A percentile compares a stretch with the other conserved stretches of the same genome.
Evolutionary conservation across 2,113 vertebrate species (phyloP).

Genomic region (Oreocharis arfaki): DNA sequence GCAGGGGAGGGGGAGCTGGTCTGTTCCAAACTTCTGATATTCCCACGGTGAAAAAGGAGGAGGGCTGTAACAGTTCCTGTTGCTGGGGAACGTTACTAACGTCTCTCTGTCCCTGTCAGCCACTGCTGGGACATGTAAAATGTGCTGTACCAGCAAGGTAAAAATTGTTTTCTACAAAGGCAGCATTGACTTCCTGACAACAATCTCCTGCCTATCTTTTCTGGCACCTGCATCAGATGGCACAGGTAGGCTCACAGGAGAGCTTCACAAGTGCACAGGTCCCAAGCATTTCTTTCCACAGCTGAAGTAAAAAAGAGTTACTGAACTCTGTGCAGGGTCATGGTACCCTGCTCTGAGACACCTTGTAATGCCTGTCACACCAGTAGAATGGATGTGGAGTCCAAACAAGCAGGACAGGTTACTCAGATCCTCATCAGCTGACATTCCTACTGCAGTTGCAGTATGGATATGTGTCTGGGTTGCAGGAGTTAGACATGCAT

Average conservation of each 20-base stretch:
- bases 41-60: neutral
- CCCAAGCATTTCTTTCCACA: neutral
- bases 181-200: rapidly evolving
- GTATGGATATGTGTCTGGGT: rapidly evolving
- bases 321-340: neutral
- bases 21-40: neutral
- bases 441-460: neutral
- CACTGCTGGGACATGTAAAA: neutral
- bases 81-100: neutral
- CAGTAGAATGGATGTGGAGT: rapidly evolving
- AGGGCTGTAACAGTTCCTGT: neutral
- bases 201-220: neutral
- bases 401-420: neutral
- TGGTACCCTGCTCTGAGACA: rapidly evolving
- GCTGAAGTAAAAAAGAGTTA: neutral
- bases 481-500: neutral
- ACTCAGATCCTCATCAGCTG: neutral
- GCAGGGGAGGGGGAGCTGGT: neutral
- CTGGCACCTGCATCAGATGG: neutral
- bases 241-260: neutral
- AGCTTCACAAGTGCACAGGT: no score
- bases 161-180: neutral
- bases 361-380: neutral
- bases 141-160: neutral
- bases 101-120: neutral